Percentiles rank a stretch among this genome's conserved stretches.
Evolutionary conservation across 2,888 invertebrate species (phyloP).

Genomic region (Leptinotarsa haldemani): DNA sequence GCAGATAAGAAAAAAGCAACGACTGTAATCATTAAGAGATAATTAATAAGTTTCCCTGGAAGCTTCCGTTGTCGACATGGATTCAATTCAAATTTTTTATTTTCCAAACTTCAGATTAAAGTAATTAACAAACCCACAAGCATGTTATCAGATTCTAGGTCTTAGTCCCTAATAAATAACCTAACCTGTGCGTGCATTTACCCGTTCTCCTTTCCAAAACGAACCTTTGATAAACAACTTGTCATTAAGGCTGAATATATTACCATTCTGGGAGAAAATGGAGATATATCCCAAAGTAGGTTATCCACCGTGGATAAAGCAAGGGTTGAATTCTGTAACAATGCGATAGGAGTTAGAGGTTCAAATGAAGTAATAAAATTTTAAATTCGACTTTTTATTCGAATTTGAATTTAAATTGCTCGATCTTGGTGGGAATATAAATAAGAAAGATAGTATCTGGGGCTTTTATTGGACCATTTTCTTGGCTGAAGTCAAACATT

Average conservation of each 20-base stretch:
- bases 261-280: conserved; percentile 46
- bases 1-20: conserved; percentile 38
- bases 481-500: conserved; percentile 30
- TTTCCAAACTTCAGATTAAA: conserved; percentile 36
- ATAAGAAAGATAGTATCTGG: conserved; percentile 33
- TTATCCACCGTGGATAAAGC: conserved; percentile 45
- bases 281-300: conserved; percentile 43
- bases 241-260: conserved; percentile 54
- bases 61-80: conserved; percentile 39
- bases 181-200: conserved; percentile 35
- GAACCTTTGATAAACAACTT: conserved; percentile 55
- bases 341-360: not conserved
- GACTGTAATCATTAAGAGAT: conserved; percentile 35
- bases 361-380: conserved; percentile 34
- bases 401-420: conserved; percentile 40
- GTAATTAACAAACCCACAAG: conserved; percentile 46
- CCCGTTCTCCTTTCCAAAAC: conserved; percentile 42
- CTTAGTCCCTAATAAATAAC: conserved; percentile 40
- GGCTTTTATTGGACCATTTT: conserved; percentile 39
- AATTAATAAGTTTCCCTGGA: conserved; percentile 35
- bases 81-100: conserved; percentile 43
- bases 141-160: conserved; percentile 40
- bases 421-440: conserved; percentile 30
- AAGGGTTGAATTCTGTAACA: conserved; percentile 28
- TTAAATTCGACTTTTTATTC: conserved; percentile 22